A percentile compares a stretch with the other conserved stretches of the same genome.
These are phyloP conservation scores for Mionectes olivaceus DNA, from an alignment of 2,797 vertebrate species.

Conservation along the genomic window DNA sequence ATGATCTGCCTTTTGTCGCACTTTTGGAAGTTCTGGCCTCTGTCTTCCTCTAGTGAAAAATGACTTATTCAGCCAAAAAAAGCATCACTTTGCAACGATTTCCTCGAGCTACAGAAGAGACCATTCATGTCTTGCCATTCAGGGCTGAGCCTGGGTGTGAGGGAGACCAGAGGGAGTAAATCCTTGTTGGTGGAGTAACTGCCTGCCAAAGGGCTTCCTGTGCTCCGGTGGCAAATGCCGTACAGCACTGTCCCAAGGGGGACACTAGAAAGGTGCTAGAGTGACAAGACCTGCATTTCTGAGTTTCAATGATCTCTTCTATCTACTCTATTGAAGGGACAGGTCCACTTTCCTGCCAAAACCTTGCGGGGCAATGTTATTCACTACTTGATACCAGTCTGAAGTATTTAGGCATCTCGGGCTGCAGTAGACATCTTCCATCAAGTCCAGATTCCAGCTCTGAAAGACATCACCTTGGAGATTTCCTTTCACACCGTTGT, in stretches of 20 bases:
- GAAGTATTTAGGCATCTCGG: constrained; percentile 70
- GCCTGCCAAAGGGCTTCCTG: not conserved
- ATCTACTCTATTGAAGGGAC: constrained; percentile 66
- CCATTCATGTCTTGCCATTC: accelerated
- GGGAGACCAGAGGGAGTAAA: not conserved
- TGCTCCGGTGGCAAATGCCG: not conserved
- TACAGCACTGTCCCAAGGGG: accelerated
- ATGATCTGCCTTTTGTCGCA: not conserved
- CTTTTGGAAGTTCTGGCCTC: not conserved
- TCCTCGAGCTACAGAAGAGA: not conserved
- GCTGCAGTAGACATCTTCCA: constrained; percentile 59
- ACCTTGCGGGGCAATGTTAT: constrained; percentile 61
- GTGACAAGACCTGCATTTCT: constrained; percentile 28
- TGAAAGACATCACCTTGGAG: constrained; percentile 61
- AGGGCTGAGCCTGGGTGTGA: not conserved
- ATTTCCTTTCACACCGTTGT: constrained; percentile 68
- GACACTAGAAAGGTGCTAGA: not conserved
- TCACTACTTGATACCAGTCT: constrained; percentile 62
- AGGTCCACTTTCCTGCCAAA: constrained; percentile 47
- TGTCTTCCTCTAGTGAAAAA: not conserved
- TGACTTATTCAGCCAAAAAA: not conserved
- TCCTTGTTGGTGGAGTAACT: not conserved
- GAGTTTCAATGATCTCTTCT: constrained; percentile 61
- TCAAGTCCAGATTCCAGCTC: constrained; percentile 62
- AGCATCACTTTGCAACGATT: not conserved